Base-by-base conservation (phyloP, 2,797 vertebrate genomes). In the Pseudotriccus pelzelni region DNA sequence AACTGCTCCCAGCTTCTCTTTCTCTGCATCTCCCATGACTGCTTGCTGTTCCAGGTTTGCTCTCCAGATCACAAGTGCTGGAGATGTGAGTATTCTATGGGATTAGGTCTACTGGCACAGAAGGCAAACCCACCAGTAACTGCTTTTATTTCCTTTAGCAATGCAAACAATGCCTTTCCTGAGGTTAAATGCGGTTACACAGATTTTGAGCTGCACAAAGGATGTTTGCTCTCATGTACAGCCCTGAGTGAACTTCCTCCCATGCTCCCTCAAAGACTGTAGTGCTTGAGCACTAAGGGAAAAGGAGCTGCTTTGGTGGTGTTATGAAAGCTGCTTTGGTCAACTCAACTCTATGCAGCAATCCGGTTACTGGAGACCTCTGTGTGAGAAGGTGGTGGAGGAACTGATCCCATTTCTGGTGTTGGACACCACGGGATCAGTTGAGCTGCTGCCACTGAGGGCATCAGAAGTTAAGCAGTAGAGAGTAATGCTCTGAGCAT, bases 211-310 rank as follows among this genome's bases (percentile, higher is more conserved):
- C 49, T 87, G 62, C 58, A 34, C 58, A n/a, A 46, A 70, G 6
- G 36, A 20, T 63, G 5, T 67, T 34, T 36, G 75, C 30, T 68
- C 12, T 79, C 2, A 0, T 9, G 17, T 17, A 8, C 14, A 43
- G 13, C 32, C 14, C 2, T 4, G 27, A 70, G 18, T 14, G 27
- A 41, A 8, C 55, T 36, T 36, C 28, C 30, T 69, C 5, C 49
- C 0, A 0, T 3, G 22, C 37, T 27, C 14, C 28, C 18, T 25
- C 49, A 21, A 10, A 36, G 17, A 2, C 14, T 2, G 14, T 19
- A 13, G 30, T 30, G 44, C 53, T 44, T 28, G 59, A 64, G 44
- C 37, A 3, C 19, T 8, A 39, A 30, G 27, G 19, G n/a, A 9
- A 53, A 25, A 9, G 9, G 12, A 66, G 34, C 23, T 77, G 43